Base-by-base conservation (phyloP, 1,140 invertebrate genomes). In the Eciton burchellii region DNA sequence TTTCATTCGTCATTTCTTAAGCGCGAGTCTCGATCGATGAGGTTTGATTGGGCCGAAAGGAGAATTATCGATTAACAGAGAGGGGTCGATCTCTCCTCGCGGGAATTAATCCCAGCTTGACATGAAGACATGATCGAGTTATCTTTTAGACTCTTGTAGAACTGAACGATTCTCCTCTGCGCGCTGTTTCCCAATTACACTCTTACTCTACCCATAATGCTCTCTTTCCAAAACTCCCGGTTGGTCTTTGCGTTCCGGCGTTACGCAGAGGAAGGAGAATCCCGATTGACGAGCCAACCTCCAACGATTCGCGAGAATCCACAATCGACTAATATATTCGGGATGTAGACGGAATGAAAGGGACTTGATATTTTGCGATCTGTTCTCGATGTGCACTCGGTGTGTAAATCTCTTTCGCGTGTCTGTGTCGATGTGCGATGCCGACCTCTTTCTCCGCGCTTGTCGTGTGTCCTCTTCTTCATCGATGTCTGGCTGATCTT, bases 401-500 rank as follows among this genome's bases (percentile, higher is more conserved):
- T 68, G 49, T 68, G 16, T 77, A 77, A 54, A 79, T 59, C 49
- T 79, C 24, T 68, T 70, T 85, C 68, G 57, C 43, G 47, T 73
- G 21, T 79, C 62, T 82, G 29, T 82, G 29, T 86, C 68, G 76
- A 84, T 84, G 59, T 85, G 66, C 74, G 65, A n/a, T 79, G 41
- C 63, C 59, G 45, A 76, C 29, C 35, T 49, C 49, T 26, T 79
- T 29, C 74, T 79, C 62, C 24, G 65, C 63, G 65, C 63, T 79
- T 79, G 12, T 16, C n/a, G n/a, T 79, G 24, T 70, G 24, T 70
- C 74, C 70, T 79, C 43, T 66, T 66, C 63, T 56, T 43, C 52
- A 45, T 79, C 81, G 79, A 87, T 86, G 84, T 86, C 66, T 86
- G 72, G 47, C 35, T 79, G 63, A 52, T 77, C 54, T 73, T 49